Base-by-base conservation (phyloP, 2,113 vertebrate genomes). In the Mesembrinibis cayennensis region DNA sequence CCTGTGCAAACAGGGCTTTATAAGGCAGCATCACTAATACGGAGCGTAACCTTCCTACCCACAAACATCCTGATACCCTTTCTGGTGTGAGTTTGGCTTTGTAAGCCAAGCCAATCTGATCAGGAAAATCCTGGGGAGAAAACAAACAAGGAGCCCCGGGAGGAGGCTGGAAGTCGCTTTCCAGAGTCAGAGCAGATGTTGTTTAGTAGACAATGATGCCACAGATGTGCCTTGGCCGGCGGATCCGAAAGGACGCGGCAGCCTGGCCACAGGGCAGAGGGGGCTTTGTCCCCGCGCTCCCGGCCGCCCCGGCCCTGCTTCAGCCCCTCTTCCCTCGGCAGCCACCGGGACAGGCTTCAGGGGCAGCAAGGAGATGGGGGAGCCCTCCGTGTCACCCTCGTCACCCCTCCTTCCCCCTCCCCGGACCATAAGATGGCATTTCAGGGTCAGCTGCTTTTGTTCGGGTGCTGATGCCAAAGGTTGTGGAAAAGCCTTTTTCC, bases 71-170 rank as follows among this genome's bases (percentile, higher is more conserved):
- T 73, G 93, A 95, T 94, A 69, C 49, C 84, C 74, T 82, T 89
- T 85, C 93, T 93, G 66, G 91, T 69, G 91, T 94, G 93, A 94
- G 84, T 45, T 95, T 55, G 82, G 66, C 87, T 95, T 95, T 94
- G 81, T 85, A 70, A 89, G 74, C 87, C 87, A 87, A 85, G 95
- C 73, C 89, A 58, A 95, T 88, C 87, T 84, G 93, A 94, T 95
- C 78, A 89, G 93, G 94, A 95, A 96, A 95, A 94, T 93, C 89
- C 89, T 69, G 62, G 73, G 87, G 96, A 95, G 95, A 91, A 95
- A 90, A 91, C 81, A 97, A 95, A 95, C 91, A 96, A 87, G 77
- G 53, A 95, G 42, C 53, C 70, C 16, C 0, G 2, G 73, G 81
- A 92, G 73, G 87, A 97, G 77, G 81, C 70, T 92, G 81, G 77